These are phyloP conservation scores for Gadopsis bispinosus DNA, from an alignment of 2,797 vertebrate species.

Conservation along the genomic window DNA sequence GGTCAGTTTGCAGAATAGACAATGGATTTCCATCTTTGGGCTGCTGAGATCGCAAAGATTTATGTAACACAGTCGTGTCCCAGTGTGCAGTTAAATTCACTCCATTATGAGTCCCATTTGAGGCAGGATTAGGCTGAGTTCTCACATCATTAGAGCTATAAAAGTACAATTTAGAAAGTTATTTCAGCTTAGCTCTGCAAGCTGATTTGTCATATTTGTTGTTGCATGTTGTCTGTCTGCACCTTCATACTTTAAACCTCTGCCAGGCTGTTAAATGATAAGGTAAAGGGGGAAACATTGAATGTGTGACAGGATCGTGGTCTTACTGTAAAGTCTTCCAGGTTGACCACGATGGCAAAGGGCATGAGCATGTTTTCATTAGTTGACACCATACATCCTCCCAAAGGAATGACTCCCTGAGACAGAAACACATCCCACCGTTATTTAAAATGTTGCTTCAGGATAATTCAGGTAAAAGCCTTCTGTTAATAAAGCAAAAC, in stretches of 20 bases:
- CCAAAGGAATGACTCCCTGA: conserved; percentile 95
- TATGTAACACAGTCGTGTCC: background rate
- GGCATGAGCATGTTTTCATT: conserved; percentile 94
- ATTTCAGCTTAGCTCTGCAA: background rate
- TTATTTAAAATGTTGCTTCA: background rate
- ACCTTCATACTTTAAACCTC: background rate
- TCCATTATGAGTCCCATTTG: conserved; percentile 6
- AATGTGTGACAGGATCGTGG: background rate
- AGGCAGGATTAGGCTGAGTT: conserved; percentile 21
- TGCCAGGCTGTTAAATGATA: background rate
- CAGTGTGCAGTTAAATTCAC: background rate
- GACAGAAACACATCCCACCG: conserved; percentile 5
- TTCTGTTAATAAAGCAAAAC: background rate
- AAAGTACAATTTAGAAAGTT: background rate
- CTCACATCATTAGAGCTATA: background rate
- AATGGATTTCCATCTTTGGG: background rate
- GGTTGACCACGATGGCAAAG: conserved; percentile 92
- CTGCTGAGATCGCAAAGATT: background rate
- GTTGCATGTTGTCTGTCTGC: background rate
- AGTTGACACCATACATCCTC: conserved; percentile 92
- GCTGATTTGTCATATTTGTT: background rate
- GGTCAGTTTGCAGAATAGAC: conserved; percentile 1
- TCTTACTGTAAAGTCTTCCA: conserved; percentile 95
- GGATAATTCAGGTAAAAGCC: background rate
- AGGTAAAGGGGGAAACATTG: background rate